These are phyloP conservation scores for Silurus glanis DNA, from an alignment of 2,113 vertebrate species.

Conservation along the genomic window DNA sequence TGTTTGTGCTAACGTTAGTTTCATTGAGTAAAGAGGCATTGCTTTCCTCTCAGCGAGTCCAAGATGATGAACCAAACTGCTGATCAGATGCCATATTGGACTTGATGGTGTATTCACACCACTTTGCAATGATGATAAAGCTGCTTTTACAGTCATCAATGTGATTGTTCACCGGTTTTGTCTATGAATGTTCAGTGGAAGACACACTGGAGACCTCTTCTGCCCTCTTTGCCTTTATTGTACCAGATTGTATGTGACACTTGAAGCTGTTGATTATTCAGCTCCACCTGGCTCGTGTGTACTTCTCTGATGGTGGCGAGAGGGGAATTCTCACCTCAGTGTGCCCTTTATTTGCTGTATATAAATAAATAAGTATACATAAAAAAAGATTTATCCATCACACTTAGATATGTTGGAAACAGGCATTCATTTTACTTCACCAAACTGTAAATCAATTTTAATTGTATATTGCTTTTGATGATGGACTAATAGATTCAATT, in stretches of 20 bases:
- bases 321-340: constrained; percentile 31
- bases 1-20: no score
- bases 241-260: constrained; percentile 68
- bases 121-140: background rate
- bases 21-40: background rate
- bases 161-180: background rate
- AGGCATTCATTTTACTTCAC: background rate
- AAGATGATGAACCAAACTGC: no score
- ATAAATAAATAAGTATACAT: no score
- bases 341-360: background rate
- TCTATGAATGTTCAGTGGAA: background rate
- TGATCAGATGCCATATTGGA: background rate
- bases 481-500: no score
- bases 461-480: no score
- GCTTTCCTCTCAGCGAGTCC: background rate
- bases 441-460: no score
- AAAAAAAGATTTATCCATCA: no score
- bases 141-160: background rate
- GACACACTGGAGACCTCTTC: background rate
- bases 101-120: background rate
- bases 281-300: constrained; percentile 65
- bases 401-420: background rate
- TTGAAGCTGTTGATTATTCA: constrained; percentile 68
- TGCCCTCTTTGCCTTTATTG: constrained; percentile 26
- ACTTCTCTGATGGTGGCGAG: background rate